Conservation (phyloP, 2,113 vertebrate species). For the Pelobates fuscus region DNA sequence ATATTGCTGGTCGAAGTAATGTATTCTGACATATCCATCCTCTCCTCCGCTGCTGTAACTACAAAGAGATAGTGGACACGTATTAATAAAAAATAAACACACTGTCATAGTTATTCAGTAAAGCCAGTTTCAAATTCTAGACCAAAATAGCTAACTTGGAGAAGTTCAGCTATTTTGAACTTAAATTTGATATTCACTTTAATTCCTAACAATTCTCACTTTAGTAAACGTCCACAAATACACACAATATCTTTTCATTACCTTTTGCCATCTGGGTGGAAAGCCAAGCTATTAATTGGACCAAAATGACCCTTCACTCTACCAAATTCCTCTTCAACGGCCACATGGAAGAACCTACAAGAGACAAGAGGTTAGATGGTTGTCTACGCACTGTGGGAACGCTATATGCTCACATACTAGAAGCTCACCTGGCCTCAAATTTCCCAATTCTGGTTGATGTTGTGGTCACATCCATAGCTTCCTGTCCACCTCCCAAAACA, state of each 20-base stretch:
- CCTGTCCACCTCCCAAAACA: slow-evolving; percentile 95
- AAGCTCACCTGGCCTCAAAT: slow-evolving; percentile 90
- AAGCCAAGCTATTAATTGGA: slow-evolving; percentile 95
- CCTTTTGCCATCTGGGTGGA: slow-evolving; percentile 97
- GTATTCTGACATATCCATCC: slow-evolving; percentile 94
- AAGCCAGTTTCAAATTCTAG: too few species aligned
- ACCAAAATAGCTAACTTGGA: too few species aligned
- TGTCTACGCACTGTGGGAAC: background rate
- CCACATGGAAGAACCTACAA: slow-evolving; percentile 91
- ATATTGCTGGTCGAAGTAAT: slow-evolving; percentile 95
- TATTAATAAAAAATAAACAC: background rate
- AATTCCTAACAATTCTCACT: too few species aligned
- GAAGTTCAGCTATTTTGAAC: too few species aligned
- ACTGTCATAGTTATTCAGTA: too few species aligned
- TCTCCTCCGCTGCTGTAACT: slow-evolving; percentile 97
- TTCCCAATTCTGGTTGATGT: slow-evolving; percentile 98
- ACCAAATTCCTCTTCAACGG: slow-evolving; percentile 96
- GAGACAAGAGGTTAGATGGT: background rate
- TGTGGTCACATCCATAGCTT: slow-evolving; percentile 98
- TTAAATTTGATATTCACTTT: too few species aligned
- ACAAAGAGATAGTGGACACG: slow-evolving; percentile 43
- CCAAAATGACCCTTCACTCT: slow-evolving; percentile 97
- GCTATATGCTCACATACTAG: too few species aligned
- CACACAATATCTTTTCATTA: slow-evolving; percentile 57
- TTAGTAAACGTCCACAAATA: too few species aligned